phyloP scores from a whole-genome alignment of 2,797 vertebrate genomes.

The Peromyscus nudipes region DNA sequence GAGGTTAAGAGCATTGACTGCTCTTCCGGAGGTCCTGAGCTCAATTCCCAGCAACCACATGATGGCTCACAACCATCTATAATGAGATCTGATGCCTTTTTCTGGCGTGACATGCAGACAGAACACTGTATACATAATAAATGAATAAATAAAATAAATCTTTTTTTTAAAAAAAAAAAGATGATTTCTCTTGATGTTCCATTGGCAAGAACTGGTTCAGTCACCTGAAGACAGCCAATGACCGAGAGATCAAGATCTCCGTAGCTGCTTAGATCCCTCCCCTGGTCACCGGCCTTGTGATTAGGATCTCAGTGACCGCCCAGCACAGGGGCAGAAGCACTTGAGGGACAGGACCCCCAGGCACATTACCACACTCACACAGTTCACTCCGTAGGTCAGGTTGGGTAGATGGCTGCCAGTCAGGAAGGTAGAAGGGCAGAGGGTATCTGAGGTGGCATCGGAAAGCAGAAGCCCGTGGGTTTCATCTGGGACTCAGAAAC shows the following conservation, averaged over 20 bases:
- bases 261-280: neutral
- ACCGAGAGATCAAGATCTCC: neutral
- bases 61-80: too few species aligned
- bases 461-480: neutral
- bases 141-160: too few species aligned
- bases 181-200: neutral
- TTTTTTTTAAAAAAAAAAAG: too few species aligned
- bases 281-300: neutral
- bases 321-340: neutral
- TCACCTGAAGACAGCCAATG: neutral
- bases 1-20: too few species aligned
- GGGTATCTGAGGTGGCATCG: neutral
- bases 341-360: neutral
- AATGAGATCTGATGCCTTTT: too few species aligned
- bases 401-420: neutral
- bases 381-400: neutral
- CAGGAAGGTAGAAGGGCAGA: neutral
- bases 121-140: too few species aligned
- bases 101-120: too few species aligned
- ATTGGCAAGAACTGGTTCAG: neutral
- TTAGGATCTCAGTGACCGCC: neutral
- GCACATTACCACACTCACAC: neutral
- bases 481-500: neutral
- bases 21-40: too few species aligned
- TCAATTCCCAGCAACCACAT: too few species aligned